Base-by-base conservation (phyloP, 2,888 invertebrate genomes). In the Habrosyne pyritoides region DNA sequence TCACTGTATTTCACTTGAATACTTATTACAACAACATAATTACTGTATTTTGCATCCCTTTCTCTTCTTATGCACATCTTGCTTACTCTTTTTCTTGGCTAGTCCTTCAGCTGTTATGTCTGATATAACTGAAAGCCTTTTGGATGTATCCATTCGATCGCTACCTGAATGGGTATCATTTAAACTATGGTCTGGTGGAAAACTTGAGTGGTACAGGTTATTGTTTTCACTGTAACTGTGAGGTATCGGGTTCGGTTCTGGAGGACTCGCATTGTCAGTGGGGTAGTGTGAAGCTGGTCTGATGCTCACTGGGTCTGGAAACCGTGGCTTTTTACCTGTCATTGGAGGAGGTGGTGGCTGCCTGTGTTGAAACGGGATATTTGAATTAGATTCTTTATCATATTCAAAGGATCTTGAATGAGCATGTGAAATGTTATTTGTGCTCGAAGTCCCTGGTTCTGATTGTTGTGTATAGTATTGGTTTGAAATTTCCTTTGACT, bases 11-110 rank as follows among this genome's bases (percentile, higher is more conserved):
- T 33, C n/a, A 33, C 33, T 33, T 33, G 33, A 8, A 33, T 5
- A 6, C 2, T 8, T 10, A 2, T n/a, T 10, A 30, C 12, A 10
- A 10, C 10, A 8, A 33, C 8, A 30, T 4, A 10, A 12, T 81
- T 79, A 92, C 65, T 92, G 92, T 71, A 92, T 92, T 61, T 90
- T 91, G 67, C 92, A 92, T 55, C 92, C 92, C 61, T 84, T 88
- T 63, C 86, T 77, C 66, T 92, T 92, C 67, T 91, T 91, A 36
- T 84, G 83, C 67, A 84, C 70, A 51, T 86, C 85, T 70, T 89
- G 86, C 67, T 91, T 91, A 52, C 66, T 87, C 62, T 90, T 90
- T 60, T 89, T 91, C 68, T 91, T 92, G 14, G 86, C 88, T 3
- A 91, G 68, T 8, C 86, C 89, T 64, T 92, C 92, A 21, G 89